These are phyloP conservation scores for Pagetopsis macropterus DNA, from an alignment of 2,797 vertebrate species.

Conservation along the genomic window DNA sequence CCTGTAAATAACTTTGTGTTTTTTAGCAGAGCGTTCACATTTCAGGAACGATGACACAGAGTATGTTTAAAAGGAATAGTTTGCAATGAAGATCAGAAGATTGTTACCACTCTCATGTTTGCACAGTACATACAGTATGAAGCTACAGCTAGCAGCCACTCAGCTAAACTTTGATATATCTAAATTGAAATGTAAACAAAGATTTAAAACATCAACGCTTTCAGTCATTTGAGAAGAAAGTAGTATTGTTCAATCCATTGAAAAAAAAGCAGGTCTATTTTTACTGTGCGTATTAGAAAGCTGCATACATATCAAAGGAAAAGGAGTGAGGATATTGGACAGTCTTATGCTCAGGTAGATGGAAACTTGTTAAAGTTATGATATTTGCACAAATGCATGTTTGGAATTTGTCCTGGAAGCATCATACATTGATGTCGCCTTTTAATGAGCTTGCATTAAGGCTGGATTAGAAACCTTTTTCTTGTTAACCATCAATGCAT, in stretches of 20 bases:
- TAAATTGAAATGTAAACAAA: not conserved
- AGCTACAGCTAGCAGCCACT: not conserved
- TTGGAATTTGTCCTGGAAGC: conserved; percentile 5
- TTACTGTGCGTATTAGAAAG: not conserved
- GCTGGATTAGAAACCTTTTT: conserved; percentile 7
- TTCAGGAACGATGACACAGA: not conserved
- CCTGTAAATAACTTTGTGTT: not conserved
- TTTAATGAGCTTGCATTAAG: conserved; percentile 7
- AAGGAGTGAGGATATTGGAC: not conserved
- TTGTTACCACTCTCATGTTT: not conserved
- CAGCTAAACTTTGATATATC: not conserved
- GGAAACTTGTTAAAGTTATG: not conserved
- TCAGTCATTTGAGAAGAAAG: too few species aligned
- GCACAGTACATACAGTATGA: not conserved
- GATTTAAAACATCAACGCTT: not conserved
- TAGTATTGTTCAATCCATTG: too few species aligned
- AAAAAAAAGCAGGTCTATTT: not conserved
- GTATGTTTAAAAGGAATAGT: not conserved
- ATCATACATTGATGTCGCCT: conserved; percentile 10
- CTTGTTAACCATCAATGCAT: conserved; percentile 20
- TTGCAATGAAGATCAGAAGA: not conserved
- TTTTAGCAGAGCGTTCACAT: not conserved
- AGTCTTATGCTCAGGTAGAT: not conserved
- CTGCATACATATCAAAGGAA: conserved; percentile 11
- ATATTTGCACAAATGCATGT: conserved; percentile 5